These are phyloP conservation scores for Drosophila helvetica DNA, from an alignment of 2,888 invertebrate genomes.

Conservation along the genomic window DNA sequence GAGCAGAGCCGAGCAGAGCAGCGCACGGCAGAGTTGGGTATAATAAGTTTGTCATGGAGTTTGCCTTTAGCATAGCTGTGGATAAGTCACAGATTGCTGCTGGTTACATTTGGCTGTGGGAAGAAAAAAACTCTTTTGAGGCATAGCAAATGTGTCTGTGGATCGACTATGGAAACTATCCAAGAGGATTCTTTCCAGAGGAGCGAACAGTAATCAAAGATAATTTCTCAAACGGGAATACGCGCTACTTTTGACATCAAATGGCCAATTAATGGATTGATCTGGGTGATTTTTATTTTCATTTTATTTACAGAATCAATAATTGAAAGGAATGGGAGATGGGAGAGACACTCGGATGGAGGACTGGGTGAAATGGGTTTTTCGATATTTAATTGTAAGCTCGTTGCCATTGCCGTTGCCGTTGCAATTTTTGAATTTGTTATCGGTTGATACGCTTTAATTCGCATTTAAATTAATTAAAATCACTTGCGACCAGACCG, in stretches of 20 bases:
- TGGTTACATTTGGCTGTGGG: no score
- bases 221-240: neutral
- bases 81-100: conserved; percentile 1
- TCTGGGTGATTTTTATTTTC: conserved; percentile 9
- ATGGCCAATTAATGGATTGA: conserved; percentile 55
- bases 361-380: conserved; percentile 23
- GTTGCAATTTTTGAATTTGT: conserved; percentile 70
- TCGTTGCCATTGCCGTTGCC: conserved; percentile 49
- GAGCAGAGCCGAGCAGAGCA: conserved; percentile 18
- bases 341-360: neutral
- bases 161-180: no score
- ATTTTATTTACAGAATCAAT: conserved; percentile 11
- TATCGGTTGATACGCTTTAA: conserved; percentile 74
- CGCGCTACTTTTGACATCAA: conserved; percentile 8
- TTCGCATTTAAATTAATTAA: conserved; percentile 79
- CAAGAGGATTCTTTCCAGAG: no score
- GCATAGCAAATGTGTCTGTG: neutral
- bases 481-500: conserved; percentile 69
- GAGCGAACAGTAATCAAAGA: neutral
- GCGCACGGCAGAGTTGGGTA: conserved; percentile 28
- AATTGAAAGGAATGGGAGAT: neutral
- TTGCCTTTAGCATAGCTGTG: neutral
- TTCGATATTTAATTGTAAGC: conserved; percentile 66
- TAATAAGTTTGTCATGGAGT: conserved; percentile 64
- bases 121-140: neutral